Percentiles rank a stretch among this genome's conserved stretches.
These are phyloP conservation scores for Limanda limanda DNA, from an alignment of 2,113 vertebrate species.

Conservation along the genomic window DNA sequence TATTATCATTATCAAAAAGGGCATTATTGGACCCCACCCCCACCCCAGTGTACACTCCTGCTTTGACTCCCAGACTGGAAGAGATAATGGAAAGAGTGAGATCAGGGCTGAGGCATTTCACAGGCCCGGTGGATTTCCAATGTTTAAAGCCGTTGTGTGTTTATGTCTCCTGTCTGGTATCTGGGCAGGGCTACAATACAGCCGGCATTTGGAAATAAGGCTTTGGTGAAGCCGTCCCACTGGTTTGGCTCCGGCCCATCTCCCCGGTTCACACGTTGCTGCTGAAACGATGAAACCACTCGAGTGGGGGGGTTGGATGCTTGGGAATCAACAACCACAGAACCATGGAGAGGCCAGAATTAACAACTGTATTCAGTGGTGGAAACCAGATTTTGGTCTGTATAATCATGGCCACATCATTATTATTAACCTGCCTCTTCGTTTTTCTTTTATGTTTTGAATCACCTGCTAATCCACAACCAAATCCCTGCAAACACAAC, in stretches of 20 bases:
- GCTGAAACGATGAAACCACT: slow-evolving; percentile 40
- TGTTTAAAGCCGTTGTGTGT: slow-evolving; percentile 66
- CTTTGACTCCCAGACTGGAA: slow-evolving; percentile 55
- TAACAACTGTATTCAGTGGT: neutral
- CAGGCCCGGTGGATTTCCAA: slow-evolving; percentile 67
- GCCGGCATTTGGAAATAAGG: slow-evolving; percentile 55
- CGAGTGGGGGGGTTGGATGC: slow-evolving; percentile 6
- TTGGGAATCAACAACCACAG: slow-evolving; percentile 1
- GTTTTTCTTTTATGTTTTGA: neutral
- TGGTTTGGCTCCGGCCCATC: slow-evolving; percentile 50
- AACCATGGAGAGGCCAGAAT: neutral
- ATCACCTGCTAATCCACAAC: slow-evolving; percentile 30
- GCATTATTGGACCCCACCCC: neutral
- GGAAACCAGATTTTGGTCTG: slow-evolving; percentile 5
- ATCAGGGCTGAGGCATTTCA: slow-evolving; percentile 68
- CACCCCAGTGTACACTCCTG: slow-evolving; percentile 20
- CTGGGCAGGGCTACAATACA: slow-evolving; percentile 50
- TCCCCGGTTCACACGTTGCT: slow-evolving; percentile 44
- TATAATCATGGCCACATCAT: neutral
- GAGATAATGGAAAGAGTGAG: slow-evolving; percentile 74
- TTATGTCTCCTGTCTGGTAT: slow-evolving; percentile 79
- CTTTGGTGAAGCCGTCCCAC: slow-evolving; percentile 47
- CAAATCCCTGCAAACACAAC: slow-evolving; percentile 23
- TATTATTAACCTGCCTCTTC: slow-evolving; percentile 5
- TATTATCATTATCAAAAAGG: neutral